Percentiles rank a stretch among this genome's conserved stretches.
Evolutionary conservation across 1,140 invertebrate species (phyloP).

Genomic region (Heliconius congener): DNA sequence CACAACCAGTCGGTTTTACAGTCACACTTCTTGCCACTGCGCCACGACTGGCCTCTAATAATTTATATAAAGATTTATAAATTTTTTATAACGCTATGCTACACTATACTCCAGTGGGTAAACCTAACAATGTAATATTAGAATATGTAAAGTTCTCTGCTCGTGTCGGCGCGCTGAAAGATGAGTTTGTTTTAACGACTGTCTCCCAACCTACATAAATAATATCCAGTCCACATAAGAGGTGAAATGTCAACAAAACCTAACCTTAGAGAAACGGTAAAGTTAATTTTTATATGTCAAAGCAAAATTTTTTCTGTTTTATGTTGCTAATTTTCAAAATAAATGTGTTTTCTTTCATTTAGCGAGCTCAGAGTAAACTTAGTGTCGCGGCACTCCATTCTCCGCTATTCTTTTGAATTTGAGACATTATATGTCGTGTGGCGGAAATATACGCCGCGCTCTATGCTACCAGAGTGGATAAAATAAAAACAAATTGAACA

Average conservation of each 20-base stretch:
- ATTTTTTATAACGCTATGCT: not conserved
- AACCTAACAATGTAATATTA: conserved; percentile 12
- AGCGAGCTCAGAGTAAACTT: too few species aligned
- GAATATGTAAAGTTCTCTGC: conserved; percentile 6
- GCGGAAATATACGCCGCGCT: too few species aligned
- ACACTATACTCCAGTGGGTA: not conserved
- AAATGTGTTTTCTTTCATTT: too few species aligned
- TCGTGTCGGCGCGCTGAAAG: conserved; percentile 5
- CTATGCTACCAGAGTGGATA: too few species aligned
- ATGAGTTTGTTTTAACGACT: conserved; percentile 15
- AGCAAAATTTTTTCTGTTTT: not conserved
- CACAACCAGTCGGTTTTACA: too few species aligned
- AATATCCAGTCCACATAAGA: conserved; percentile 17
- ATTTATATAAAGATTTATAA: not conserved
- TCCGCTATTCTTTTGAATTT: too few species aligned
- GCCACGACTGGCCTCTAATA: too few species aligned
- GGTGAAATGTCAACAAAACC: conserved; percentile 13
- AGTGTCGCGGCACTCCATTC: too few species aligned
- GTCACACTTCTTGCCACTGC: too few species aligned
- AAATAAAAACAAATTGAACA: too few species aligned
- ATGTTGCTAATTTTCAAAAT: not conserved
- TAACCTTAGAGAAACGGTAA: not conserved
- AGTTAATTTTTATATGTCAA: not conserved
- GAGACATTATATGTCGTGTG: too few species aligned
- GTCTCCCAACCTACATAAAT: conserved; percentile 21